A percentile compares a stretch with the other conserved stretches of the same genome.
phyloP scores from a whole-genome alignment of 2,113 vertebrate genomes.

The Pimephales promelas region DNA sequence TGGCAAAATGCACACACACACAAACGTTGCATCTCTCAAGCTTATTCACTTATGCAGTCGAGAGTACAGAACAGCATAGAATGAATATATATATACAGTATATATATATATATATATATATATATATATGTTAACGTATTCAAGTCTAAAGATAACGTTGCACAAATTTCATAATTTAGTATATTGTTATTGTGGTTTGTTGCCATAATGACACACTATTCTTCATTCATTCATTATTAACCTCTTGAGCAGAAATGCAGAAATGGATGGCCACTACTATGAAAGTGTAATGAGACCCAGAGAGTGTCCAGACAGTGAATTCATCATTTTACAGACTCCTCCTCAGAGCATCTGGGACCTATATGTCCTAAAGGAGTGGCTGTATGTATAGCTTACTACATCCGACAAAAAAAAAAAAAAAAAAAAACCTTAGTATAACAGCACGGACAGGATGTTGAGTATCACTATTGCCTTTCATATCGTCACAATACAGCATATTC shows the following conservation, averaged over 20 bases:
- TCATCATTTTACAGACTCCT: neutral
- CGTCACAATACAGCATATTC: neutral
- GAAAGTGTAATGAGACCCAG: neutral
- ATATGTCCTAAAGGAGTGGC: neutral
- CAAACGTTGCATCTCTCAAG: neutral
- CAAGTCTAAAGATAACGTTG: neutral
- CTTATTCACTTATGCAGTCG: neutral
- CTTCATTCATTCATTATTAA: constrained; percentile 8
- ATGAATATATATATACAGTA: neutral
- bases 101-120: neutral
- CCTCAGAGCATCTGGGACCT: neutral
- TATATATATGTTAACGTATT: neutral
- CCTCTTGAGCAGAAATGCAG: too few species aligned
- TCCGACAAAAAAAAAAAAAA: neutral
- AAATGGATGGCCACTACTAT: neutral
- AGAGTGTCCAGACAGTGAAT: neutral
- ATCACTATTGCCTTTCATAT: neutral
- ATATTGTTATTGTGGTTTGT: neutral
- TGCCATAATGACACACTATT: neutral
- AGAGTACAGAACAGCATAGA: neutral
- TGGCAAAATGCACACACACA: constrained; percentile 38
- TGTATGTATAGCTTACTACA: constrained; percentile 10
- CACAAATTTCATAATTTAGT: neutral
- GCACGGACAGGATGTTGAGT: neutral
- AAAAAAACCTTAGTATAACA: neutral